Evolutionary conservation across 2,888 invertebrate genomes (phyloP), one percentile per base, ranked within the genome.

Genomic region (Brachycybe producta): DNA sequence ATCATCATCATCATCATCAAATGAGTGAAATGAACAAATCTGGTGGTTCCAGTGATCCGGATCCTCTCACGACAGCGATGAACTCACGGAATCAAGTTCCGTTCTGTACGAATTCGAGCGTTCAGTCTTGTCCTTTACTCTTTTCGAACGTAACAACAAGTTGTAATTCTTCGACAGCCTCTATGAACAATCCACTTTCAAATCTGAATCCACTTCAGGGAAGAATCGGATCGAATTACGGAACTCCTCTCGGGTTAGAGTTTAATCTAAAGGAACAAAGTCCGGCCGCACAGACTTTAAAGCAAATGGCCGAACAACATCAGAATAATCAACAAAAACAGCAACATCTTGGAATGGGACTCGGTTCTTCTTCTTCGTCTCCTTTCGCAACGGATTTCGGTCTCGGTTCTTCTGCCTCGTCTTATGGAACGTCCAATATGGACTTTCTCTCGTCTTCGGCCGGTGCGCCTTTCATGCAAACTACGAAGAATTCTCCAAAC

Each of bases 271-370:
- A 51, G 4, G 58, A 58, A 26, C 55, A 57, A 2, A 87, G 88
- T 53, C 85, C 91, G 23, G 94, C 94, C 1, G 91, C 92, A 43
- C 90, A 92, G 70, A 92, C 91, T 1, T 72, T 94, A 47, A 92
- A 92, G 66, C 91, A 92, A 63, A 91, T 92, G 91, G 92, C 92
- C 34, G 91, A 92, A 66, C 92, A 92, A 67, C 92, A 92, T 69
- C 91, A 91, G 70, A 87, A 86, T 68, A 59, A 32, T 51, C 57
- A 59, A n/a, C 56, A 58, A 42, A 55, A 58, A 49, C 60, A 59
- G 46, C 56, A 57, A 23, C 56, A 55, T 21, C 45, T 51, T 17
- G 32, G 17, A 36, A 43, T 47, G 5, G 49, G 49, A 35, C 26
- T 56, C 2, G 53, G 53, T 8, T 36, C 56, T 15, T 43, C 47